Conservation (phyloP, 2,113 vertebrate species). For the Microtus richardsoni region DNA sequence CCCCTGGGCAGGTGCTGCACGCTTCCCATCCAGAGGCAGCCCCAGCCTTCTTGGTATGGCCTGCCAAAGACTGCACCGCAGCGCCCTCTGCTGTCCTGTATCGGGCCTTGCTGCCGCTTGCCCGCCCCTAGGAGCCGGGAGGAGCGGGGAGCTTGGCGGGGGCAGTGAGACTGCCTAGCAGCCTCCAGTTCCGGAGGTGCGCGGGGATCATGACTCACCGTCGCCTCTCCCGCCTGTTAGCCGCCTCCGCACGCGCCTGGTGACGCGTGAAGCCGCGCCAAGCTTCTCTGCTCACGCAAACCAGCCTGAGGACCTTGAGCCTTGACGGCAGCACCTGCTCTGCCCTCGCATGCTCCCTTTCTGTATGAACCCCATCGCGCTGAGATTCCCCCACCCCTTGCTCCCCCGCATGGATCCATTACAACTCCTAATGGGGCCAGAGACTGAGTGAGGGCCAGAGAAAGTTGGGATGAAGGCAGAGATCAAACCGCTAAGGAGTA, state of each 20-base stretch:
- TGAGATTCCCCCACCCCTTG: background rate
- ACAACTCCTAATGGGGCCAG: background rate
- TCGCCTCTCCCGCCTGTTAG: background rate
- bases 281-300: background rate
- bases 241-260: conserved; percentile 13
- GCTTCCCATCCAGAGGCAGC: background rate
- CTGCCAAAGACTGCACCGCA: conserved; percentile 13
- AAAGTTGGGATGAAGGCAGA: background rate
- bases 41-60: background rate
- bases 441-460: background rate
- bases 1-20: background rate
- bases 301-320: background rate
- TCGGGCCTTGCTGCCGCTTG: accelerated
- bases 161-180: background rate
- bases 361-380: background rate
- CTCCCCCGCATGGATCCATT: background rate
- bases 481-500: background rate
- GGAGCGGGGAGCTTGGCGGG: background rate
- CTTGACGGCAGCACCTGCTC: background rate
- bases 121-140: background rate
- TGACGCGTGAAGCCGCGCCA: background rate
- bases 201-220: conserved; percentile 42
- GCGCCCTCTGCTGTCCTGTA: conserved; percentile 63
- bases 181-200: background rate
- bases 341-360: accelerated